These are phyloP conservation scores for Drosophila nr. perissopoda DNA, from an alignment of 2,888 invertebrate genomes.

Conservation along the genomic window DNA sequence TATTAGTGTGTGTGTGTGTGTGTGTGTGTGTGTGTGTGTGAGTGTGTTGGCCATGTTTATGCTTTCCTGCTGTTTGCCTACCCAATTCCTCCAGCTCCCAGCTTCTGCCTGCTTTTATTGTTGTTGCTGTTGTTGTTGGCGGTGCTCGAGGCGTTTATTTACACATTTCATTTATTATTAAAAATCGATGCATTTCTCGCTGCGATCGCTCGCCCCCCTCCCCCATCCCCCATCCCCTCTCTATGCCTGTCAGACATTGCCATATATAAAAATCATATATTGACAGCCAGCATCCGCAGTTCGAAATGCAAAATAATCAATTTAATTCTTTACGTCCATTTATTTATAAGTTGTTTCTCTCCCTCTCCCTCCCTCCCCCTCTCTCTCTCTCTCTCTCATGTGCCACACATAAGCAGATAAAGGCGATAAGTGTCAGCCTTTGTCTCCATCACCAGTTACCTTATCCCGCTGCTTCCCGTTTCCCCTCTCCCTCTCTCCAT, in stretches of 20 bases:
- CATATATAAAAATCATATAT: slow-evolving; percentile 76
- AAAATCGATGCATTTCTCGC: slow-evolving; percentile 52
- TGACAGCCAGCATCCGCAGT: slow-evolving; percentile 69
- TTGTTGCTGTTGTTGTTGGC: slow-evolving; percentile 18
- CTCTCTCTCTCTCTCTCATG: slow-evolving; percentile 1
- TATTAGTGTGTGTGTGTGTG: slow-evolving; percentile 65
- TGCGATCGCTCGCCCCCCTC: slow-evolving; percentile 3
- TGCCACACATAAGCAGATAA: slow-evolving; percentile 66
- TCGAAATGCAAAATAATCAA: slow-evolving; percentile 63
- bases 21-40: slow-evolving; percentile 33
- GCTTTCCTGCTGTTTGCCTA: slow-evolving; percentile 79
- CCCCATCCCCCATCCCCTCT: background rate
- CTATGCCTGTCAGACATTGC: slow-evolving; percentile 30
- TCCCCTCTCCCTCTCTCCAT: background rate
- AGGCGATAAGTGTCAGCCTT: slow-evolving; percentile 76
- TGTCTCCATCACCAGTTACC: slow-evolving; percentile 41
- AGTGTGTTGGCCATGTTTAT: slow-evolving; percentile 68
- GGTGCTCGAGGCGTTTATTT: slow-evolving; percentile 60
- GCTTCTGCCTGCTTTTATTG: slow-evolving; percentile 18
- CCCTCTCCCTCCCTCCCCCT: background rate
- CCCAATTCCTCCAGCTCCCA: slow-evolving; percentile 61
- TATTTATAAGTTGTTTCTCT: slow-evolving; percentile 48
- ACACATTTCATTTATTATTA: slow-evolving; percentile 79
- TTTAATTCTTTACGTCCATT: slow-evolving; percentile 66
- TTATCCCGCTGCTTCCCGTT: background rate